A percentile compares a stretch with the other conserved stretches of the same genome.
Evolutionary conservation across 2,113 vertebrate genomes (phyloP).

Genomic region (Entelurus aequoreus): DNA sequence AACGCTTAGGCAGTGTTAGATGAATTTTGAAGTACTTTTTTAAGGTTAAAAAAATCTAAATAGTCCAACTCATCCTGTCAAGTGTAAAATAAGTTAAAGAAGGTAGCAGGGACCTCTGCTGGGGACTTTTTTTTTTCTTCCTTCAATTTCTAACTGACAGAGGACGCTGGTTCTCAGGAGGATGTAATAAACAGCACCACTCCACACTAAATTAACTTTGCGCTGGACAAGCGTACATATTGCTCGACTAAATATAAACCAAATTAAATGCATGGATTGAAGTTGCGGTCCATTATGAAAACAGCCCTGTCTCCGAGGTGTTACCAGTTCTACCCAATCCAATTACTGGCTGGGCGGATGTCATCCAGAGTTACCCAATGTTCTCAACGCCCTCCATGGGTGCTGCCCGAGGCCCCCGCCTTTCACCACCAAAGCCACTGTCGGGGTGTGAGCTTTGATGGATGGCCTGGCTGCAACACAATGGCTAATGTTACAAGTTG

Average conservation of each 20-base stretch:
- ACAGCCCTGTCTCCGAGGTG: slow-evolving; percentile 32
- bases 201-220: slow-evolving; percentile 17
- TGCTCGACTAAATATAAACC: slow-evolving; percentile 21
- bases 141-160: too few relatives aligned
- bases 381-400: slow-evolving; percentile 37
- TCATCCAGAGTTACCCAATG: slow-evolving; percentile 40
- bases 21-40: too few relatives aligned
- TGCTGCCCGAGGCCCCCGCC: slow-evolving; percentile 36
- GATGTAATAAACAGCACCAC: too few relatives aligned
- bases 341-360: slow-evolving; percentile 42
- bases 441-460: slow-evolving; percentile 45
- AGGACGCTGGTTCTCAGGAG: too few relatives aligned
- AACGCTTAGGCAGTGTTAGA: too few relatives aligned
- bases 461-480: slow-evolving; percentile 49
- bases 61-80: too few relatives aligned
- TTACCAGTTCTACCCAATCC: slow-evolving; percentile 36
- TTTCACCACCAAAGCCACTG: slow-evolving; percentile 26
- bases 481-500: slow-evolving; percentile 59
- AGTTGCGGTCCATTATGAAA: slow-evolving; percentile 11
- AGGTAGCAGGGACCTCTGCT: too few relatives aligned
- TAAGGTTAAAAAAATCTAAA: too few relatives aligned
- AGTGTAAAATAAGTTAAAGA: too few relatives aligned
- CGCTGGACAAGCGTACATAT: slow-evolving; percentile 8
- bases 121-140: too few relatives aligned
- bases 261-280: slow-evolving; percentile 17